Evolutionary conservation across 2,888 invertebrate genomes (phyloP), one percentile per base, ranked within the genome.

Genomic region (Cerceris ruficornis): DNA sequence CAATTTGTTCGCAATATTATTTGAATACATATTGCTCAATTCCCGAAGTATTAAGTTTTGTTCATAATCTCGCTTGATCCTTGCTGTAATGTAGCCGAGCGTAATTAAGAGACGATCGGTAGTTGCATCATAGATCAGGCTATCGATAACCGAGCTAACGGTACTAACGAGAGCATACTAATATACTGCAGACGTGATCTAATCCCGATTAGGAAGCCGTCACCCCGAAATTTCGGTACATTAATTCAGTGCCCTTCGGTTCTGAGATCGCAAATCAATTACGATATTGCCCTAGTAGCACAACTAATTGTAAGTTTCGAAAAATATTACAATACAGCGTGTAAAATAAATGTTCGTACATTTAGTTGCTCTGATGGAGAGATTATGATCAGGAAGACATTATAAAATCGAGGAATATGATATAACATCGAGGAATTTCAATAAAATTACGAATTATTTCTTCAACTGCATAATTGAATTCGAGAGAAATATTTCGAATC

Each of bases 161-260:
- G 41, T 61, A 14, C 50, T 75, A 78, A 78, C n/a, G 72, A 66
- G 62, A 69, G 68, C 67, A 46, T 69, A 69, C 66, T 71, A 69
- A 71, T 66, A 58, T 52, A 58, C 61, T 66, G 66, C 58, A 42
- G 28, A 60, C 55, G 42, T 67, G 67, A 77, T 78, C 68, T 66
- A 69, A 78, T 78, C 62, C 52, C 62, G 54, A 80, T 80, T 75
- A 75, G 71, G 54, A 55, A 62, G 14, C 42, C 62, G 58, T 52
- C 55, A 75, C 15, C 28, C 5, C 49, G 42, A 62, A 77, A 73
- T 73, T 61, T 73, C 66, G 59, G 52, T 17, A 17, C 42, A 69
- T 66, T 59, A 43, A 77, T 69, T 64, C 59, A 52, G 58, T 8
- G n/a, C 6, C 14, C 5, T n/a, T 28, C 14, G 49, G 67, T 59